Percentiles rank a stretch among this genome's conserved stretches.
Evolutionary conservation across 2,113 vertebrate species (phyloP).

Genomic region (Cervus canadensis): DNA sequence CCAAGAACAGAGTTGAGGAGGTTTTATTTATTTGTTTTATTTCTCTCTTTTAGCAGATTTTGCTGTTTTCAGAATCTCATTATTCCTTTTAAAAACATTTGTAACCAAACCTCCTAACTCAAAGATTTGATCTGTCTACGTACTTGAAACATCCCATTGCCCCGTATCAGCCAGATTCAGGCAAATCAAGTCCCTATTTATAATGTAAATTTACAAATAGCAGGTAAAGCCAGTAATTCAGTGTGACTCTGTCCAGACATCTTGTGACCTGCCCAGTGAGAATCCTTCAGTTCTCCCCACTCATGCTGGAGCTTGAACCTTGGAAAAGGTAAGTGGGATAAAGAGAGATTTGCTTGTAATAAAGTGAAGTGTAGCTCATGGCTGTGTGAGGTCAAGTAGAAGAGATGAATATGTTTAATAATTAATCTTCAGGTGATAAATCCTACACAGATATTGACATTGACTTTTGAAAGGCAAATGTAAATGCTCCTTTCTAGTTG

Average conservation of each 20-base stretch:
- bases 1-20: background rate
- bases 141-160: background rate
- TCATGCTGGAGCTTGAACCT: background rate
- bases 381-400: background rate
- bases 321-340: background rate
- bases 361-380: background rate
- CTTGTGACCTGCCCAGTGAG: background rate
- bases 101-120: background rate
- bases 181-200: background rate
- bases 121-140: background rate
- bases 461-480: background rate
- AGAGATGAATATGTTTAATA: conserved; percentile 5
- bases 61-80: background rate
- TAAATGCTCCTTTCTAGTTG: background rate
- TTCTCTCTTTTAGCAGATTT: conserved; percentile 25
- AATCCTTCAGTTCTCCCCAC: background rate
- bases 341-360: background rate
- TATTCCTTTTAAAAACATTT: background rate
- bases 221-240: background rate
- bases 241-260: background rate
- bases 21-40: conserved; percentile 16
- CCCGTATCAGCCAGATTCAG: background rate
- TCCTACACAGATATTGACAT: background rate
- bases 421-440: background rate
- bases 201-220: background rate